phyloP scores from a whole-genome alignment of 1,140 invertebrate species.

The Drosophila bocqueti region DNA sequence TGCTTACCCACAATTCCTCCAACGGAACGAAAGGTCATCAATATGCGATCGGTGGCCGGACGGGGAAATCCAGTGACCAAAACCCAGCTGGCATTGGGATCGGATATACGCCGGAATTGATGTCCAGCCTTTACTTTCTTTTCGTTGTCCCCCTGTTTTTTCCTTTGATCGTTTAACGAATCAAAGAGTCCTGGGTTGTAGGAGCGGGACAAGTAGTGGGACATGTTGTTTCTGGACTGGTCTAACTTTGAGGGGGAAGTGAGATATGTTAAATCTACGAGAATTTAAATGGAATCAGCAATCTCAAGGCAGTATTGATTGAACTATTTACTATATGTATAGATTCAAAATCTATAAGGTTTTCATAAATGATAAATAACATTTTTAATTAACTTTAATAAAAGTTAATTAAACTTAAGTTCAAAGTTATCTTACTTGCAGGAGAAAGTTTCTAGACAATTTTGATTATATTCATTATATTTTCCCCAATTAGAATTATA shows the following conservation, averaged over 20 bases:
- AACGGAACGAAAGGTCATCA: slow-evolving; percentile 3
- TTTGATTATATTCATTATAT: background rate
- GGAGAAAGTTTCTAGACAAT: background rate
- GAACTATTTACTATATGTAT: no score
- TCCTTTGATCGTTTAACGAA: background rate
- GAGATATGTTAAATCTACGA: background rate
- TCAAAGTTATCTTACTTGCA: background rate
- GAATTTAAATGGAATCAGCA: background rate
- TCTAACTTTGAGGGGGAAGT: no score
- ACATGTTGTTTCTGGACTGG: background rate
- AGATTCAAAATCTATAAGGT: no score
- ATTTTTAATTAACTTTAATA: background rate
- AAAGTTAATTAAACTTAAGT: background rate
- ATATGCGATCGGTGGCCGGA: background rate
- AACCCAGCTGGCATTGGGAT: slow-evolving; percentile 5
- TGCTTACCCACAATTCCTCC: background rate
- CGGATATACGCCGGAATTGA: background rate
- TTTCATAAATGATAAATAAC: no score
- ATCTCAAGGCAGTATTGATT: no score
- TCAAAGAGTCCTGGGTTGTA: background rate
- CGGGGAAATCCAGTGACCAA: slow-evolving; percentile 4
- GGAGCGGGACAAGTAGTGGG: background rate
- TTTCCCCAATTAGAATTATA: background rate
- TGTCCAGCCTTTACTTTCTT: background rate
- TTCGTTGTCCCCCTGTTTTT: fast-evolving